Percentiles rank a stretch among this genome's conserved stretches.
phyloP scores from a whole-genome alignment of 2,797 vertebrate genomes.

The Ispidina lecontei region DNA sequence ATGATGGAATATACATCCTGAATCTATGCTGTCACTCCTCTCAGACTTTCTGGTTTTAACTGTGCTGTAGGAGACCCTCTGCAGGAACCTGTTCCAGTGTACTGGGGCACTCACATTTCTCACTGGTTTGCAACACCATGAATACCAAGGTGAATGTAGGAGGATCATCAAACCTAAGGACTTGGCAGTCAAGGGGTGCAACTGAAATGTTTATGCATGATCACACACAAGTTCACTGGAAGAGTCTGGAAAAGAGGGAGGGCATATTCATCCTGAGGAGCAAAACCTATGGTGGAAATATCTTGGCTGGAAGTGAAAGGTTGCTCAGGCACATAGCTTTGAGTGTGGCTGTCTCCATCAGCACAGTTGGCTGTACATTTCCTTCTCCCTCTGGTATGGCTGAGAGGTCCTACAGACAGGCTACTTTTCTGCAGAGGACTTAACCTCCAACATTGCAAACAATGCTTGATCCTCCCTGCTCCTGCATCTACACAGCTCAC shows the following conservation, averaged over 20 bases:
- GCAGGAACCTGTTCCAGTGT: accelerated
- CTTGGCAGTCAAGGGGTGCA: background rate
- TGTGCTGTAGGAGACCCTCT: accelerated
- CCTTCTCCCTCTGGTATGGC: background rate
- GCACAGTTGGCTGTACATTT: background rate
- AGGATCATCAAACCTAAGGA: background rate
- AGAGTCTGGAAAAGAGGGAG: background rate
- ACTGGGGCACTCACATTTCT: accelerated
- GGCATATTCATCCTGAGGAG: background rate
- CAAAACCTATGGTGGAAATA: background rate
- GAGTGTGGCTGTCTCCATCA: background rate
- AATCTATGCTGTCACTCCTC: background rate
- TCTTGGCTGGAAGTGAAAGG: background rate
- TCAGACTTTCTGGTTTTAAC: background rate
- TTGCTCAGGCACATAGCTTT: accelerated
- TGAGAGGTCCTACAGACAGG: background rate
- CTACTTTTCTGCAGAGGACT: background rate
- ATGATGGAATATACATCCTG: background rate
- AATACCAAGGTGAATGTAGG: background rate
- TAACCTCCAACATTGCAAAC: accelerated
- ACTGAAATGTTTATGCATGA: background rate
- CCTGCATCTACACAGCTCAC: accelerated
- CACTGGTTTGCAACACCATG: background rate
- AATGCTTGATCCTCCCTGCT: background rate
- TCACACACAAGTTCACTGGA: background rate